Conservation (phyloP, 2,113 vertebrate species). For the Papio anubis region DNA sequence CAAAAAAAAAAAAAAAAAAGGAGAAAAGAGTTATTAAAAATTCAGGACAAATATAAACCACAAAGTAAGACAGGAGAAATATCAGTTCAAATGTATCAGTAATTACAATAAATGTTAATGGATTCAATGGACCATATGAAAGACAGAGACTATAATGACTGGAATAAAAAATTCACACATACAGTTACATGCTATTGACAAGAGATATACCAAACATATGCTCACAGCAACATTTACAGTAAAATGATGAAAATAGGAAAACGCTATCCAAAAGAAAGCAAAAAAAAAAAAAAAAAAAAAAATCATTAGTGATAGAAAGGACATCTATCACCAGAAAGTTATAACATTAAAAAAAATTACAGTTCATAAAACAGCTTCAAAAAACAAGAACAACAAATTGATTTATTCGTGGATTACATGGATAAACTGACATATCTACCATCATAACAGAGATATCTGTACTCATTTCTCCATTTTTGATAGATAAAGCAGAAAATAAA, state of each 20-base stretch:
- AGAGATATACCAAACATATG: not conserved
- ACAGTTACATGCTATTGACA: not conserved
- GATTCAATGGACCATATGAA: not conserved
- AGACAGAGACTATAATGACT: not conserved
- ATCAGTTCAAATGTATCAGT: not conserved
- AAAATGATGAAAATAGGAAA: not conserved
- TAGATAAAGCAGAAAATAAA: not conserved
- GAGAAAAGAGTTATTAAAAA: not conserved
- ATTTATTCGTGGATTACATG: too few relatives aligned
- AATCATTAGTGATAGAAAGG: not conserved
- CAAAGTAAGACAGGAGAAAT: not conserved
- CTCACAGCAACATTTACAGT: not conserved
- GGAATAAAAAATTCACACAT: not conserved
- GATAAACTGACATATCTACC: not conserved
- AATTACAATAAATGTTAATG: not conserved
- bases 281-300: not conserved
- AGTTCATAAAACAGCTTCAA: not conserved
- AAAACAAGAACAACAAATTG: not conserved
- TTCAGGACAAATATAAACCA: not conserved
- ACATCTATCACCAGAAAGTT: not conserved
- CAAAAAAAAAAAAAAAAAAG: not conserved
- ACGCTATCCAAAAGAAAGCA: not conserved
- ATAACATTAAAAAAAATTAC: not conserved
- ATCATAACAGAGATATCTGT: not conserved
- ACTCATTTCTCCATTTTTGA: not conserved